Base-by-base conservation (phyloP, 53 echinoderm and acorn worm genomes). In the Actinopyga echinites region DNA sequence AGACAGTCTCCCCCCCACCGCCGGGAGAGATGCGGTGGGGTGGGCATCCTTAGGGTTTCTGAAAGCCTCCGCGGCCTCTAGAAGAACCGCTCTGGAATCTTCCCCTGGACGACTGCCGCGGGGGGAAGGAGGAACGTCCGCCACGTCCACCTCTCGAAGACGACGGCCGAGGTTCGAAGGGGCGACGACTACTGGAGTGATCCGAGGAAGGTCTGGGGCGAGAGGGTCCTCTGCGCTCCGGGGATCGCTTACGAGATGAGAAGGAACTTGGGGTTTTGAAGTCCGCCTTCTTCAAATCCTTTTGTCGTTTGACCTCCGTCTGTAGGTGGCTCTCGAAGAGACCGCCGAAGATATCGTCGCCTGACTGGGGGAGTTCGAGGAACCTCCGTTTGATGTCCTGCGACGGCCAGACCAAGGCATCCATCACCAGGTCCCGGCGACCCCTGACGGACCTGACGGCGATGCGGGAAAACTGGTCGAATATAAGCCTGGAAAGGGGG, bases 1-100 rank as follows among this genome's bases (percentile, higher is more conserved):
- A 23, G 34, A 3, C 7, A 86, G 65, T 17, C 66, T 45, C 60
- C 86, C 86, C 20, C 80, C 86, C 45, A 86, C 86, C 52, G 49
- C 0, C 13, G 37, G 36, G 71, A 69, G 37, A 69, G 10, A 2
- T n/a, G n/a, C n/a, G n/a, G n/a, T n/a, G n/a, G n/a, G n/a, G n/a
- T n/a, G n/a, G n/a, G n/a, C n/a, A n/a, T 15, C 36, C 1, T 24
- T 42, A 21, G 71, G 36, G 71, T n/a, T n/a, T n/a, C n/a, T n/a
- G n/a, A n/a, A n/a, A n/a, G n/a, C n/a, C n/a, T n/a, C n/a, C n/a
- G n/a, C n/a, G n/a, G n/a, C n/a, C n/a, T n/a, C n/a, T n/a, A n/a
- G n/a, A n/a, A n/a, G n/a, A n/a, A n/a, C n/a, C n/a, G n/a, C n/a
- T n/a, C n/a, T n/a, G n/a, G n/a, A n/a, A n/a, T n/a, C n/a, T n/a